Base-by-base conservation (phyloP, 2,113 vertebrate genomes). In the Prunella himalayana region DNA sequence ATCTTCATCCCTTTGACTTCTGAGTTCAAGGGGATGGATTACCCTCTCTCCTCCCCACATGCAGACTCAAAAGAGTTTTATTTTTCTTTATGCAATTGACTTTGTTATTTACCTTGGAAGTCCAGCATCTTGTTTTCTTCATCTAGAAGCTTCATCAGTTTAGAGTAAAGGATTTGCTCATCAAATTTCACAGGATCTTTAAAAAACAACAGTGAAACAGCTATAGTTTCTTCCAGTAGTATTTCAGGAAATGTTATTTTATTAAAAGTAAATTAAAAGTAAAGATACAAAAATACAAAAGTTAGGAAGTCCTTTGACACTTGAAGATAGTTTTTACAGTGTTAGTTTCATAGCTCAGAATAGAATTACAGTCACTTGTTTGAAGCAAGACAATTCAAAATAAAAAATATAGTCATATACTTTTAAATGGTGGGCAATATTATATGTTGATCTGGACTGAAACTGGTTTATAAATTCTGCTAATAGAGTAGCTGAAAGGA, bases 61-160 rank as follows among this genome's bases (percentile, higher is more conserved):
- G 6, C 56, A 84, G 56, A 44, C 54, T 79, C 30, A 73, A 54
- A 27, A 79, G 56, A 41, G 7, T 22, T 88, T 83, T 64, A 16
- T 61, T 66, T 92, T 94, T 39, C 66, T 76, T 93, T 77, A 57
- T n/a, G 22, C 21, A 63, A 82, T 61, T 68, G 1, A 41, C n/a
- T 81, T 70, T 51, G 13, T 87, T 69, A 78, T 96, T 95, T 98
- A 99, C 98, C 98, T 97, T 98, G 98, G 68, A 98, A 92, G 35
- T 98, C 96, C 65, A 97, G 77, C 80, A 77, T 96, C 72, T 92
- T 65, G 11, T 96, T 97, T 18, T 98, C 98, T 83, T 98, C 98
- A 47, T 98, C 97, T 90, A 99, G 93, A 86, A 98, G 82, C 3
- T 97, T 96, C 23, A 98, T 95, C 96, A 98, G 95, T 86, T 94